These are phyloP conservation scores for Poliocrania exsul DNA, from an alignment of 2,797 vertebrate genomes.

Conservation along the genomic window DNA sequence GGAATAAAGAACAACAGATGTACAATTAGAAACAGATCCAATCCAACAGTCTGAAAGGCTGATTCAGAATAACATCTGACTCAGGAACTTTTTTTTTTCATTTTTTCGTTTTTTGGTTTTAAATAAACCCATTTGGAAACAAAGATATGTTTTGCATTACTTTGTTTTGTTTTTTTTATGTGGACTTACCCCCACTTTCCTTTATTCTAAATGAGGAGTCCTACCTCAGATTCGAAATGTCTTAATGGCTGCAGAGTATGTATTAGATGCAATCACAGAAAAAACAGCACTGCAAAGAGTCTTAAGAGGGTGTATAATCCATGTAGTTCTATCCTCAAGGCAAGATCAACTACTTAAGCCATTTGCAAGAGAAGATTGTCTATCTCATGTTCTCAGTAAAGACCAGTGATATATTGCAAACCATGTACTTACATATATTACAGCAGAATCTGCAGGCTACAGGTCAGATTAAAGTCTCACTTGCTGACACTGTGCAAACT, in stretches of 20 bases:
- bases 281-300: not conserved
- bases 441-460: not conserved
- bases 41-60: not conserved
- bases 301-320: conserved; percentile 6
- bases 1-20: not conserved
- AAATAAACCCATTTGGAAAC: not conserved
- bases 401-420: conserved; percentile 3
- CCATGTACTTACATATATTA: not conserved
- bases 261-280: conserved; percentile 15
- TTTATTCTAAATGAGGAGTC: not conserved
- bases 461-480: not conserved
- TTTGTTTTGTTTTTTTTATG: not conserved
- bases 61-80: not conserved
- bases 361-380: conserved; percentile 17
- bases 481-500: not conserved
- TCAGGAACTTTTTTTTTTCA: not conserved
- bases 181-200: too few relatives aligned
- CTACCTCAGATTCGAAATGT: not conserved
- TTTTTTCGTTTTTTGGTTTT: not conserved
- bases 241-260: not conserved
- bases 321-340: not conserved
- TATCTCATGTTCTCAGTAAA: not conserved
- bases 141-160: not conserved
- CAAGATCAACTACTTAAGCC: conserved; percentile 27
- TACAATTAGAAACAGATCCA: not conserved